Conservation (phyloP, 2,888 invertebrate species). For the Hofmannophila pseudospretella region DNA sequence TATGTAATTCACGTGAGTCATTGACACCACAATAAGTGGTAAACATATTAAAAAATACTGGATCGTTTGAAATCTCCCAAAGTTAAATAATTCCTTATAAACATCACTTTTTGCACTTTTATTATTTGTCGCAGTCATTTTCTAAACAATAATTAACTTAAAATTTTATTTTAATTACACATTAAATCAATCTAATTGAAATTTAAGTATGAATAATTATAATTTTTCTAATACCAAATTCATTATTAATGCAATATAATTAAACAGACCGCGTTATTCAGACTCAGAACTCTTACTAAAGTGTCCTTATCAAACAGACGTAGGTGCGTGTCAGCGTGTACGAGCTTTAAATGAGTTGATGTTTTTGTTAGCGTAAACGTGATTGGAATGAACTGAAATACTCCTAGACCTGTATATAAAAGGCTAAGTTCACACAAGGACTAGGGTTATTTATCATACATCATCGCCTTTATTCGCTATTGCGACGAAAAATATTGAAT, state of each 20-base stretch:
- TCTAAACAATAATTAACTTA: background rate
- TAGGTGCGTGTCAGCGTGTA: background rate
- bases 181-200: background rate
- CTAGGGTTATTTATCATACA: too few relatives aligned
- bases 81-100: slow-evolving; percentile 30
- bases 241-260: too few relatives aligned
- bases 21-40: slow-evolving; percentile 46
- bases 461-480: too few relatives aligned
- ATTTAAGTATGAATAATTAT: background rate
- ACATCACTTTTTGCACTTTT: slow-evolving; percentile 19
- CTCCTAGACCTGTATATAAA: background rate
- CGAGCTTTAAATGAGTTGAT: background rate
- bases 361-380: background rate
- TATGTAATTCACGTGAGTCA: slow-evolving; percentile 58
- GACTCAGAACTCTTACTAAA: background rate
- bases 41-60: slow-evolving; percentile 53
- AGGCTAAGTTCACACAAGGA: background rate
- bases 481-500: too few relatives aligned
- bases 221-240: too few relatives aligned
- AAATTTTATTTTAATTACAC: background rate
- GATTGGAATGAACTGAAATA: background rate
- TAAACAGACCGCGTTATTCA: background rate
- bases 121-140: slow-evolving; percentile 15
- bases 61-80: slow-evolving; percentile 46
- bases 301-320: background rate